phyloP scores from a whole-genome alignment of 1,140 invertebrate genomes.

The Bemisia tabaci region DNA sequence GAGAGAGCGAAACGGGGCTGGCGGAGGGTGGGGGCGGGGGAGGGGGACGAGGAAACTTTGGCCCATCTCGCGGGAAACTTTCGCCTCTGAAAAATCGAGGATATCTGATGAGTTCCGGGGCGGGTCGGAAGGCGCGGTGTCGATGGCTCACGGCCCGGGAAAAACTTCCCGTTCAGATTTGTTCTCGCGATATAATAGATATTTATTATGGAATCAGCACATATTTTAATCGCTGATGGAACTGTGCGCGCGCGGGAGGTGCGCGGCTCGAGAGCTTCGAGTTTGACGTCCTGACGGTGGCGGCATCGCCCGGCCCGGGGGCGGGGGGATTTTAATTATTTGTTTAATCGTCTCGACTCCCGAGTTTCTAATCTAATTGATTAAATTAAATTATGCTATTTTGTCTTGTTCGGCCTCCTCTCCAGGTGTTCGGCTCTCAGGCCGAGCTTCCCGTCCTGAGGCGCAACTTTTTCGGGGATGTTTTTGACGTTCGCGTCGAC shows the following conservation, averaged over 20 bases:
- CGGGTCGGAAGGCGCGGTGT: background rate
- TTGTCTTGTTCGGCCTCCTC: too few relatives aligned
- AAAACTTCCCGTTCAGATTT: background rate
- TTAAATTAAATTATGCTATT: slow-evolving; percentile 1
- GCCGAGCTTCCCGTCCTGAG: too few relatives aligned
- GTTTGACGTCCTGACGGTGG: too few relatives aligned
- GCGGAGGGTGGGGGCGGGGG: background rate
- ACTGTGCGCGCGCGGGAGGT: background rate
- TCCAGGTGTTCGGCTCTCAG: too few relatives aligned
- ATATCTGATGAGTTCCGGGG: background rate
- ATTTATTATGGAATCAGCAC: background rate
- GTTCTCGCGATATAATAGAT: background rate
- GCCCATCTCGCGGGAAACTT: background rate
- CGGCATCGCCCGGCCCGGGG: too few relatives aligned
- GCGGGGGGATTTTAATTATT: background rate
- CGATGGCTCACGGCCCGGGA: background rate
- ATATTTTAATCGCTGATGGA: background rate
- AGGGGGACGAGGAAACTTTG: background rate
- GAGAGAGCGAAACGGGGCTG: background rate
- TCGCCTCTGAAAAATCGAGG: background rate
- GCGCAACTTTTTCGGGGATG: too few relatives aligned
- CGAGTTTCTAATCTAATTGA: background rate
- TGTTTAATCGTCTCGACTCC: background rate
- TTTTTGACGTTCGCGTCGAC: too few relatives aligned
- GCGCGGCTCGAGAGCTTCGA: too few relatives aligned